Evolutionary conservation across 2,113 vertebrate species (phyloP).

Genomic region (Heloderma charlesbogerti): DNA sequence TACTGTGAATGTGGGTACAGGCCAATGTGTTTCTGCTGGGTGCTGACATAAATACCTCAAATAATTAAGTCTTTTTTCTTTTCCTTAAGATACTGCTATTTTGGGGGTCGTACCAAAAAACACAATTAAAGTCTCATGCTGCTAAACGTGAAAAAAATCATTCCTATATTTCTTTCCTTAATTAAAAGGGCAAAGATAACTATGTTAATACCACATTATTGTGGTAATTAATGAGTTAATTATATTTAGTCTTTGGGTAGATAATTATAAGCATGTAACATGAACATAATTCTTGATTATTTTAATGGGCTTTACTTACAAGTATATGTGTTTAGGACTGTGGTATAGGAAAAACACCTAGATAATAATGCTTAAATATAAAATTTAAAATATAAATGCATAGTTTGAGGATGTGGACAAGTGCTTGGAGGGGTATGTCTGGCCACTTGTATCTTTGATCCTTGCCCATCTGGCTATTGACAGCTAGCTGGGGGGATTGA

Average conservation of each 20-base stretch:
- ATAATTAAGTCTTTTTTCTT: slow-evolving; percentile 63
- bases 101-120: slow-evolving; percentile 48
- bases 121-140: slow-evolving; percentile 36
- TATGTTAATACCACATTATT: not conserved
- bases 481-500: no score
- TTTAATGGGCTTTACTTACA: not conserved
- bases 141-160: slow-evolving; percentile 55
- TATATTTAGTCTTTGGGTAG: slow-evolving; percentile 1
- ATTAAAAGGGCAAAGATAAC: slow-evolving; percentile 35
- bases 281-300: not conserved
- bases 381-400: not conserved
- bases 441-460: no score
- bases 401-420: no score
- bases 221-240: slow-evolving; percentile 1
- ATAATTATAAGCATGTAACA: not conserved
- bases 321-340: not conserved
- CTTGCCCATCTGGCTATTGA: no score
- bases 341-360: not conserved
- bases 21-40: slow-evolving; percentile 70
- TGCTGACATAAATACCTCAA: slow-evolving; percentile 64
- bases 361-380: not conserved
- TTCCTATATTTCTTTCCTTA: slow-evolving; percentile 30
- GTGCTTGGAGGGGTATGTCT: no score
- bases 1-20: slow-evolving; percentile 56
- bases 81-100: slow-evolving; percentile 60